Evolutionary conservation across 2,888 invertebrate species (phyloP).

Genomic region (Melolontha melolontha): DNA sequence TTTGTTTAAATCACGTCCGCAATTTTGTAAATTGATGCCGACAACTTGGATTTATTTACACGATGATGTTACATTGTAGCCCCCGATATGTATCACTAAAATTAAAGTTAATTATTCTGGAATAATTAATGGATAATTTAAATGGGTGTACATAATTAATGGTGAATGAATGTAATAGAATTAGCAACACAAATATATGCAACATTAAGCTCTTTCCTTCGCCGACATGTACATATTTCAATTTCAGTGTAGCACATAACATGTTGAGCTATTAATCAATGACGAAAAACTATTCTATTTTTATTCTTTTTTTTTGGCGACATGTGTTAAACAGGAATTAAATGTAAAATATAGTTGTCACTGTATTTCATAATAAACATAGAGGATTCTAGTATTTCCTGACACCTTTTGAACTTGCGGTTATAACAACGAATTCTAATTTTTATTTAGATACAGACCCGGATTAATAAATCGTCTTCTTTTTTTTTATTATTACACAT

Average conservation of each 20-base stretch:
- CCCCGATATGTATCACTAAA: neutral
- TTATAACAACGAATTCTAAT: too few relatives aligned
- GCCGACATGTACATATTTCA: too few relatives aligned
- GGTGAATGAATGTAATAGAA: too few relatives aligned
- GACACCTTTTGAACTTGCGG: too few relatives aligned
- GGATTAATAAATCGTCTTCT: too few relatives aligned
- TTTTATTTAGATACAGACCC: too few relatives aligned
- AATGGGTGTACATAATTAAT: neutral
- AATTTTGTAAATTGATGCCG: slow-evolving; percentile 35
- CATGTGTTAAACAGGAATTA: slow-evolving; percentile 2
- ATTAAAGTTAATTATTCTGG: neutral
- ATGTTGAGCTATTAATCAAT: neutral
- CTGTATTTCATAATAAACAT: slow-evolving; percentile 18
- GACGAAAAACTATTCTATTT: neutral
- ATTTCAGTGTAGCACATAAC: neutral
- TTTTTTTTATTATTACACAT: too few relatives aligned
- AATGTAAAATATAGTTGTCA: slow-evolving; percentile 10
- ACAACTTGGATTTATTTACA: slow-evolving; percentile 28
- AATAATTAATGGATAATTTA: slow-evolving; percentile 11
- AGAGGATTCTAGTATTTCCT: too few relatives aligned
- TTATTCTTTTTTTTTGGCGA: neutral
- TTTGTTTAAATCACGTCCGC: slow-evolving; percentile 27
- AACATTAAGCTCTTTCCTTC: too few relatives aligned
- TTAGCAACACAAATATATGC: too few relatives aligned
- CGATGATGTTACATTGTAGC: neutral